Conservation (phyloP, 2,888 invertebrate species). For the Ligdia adustata region DNA sequence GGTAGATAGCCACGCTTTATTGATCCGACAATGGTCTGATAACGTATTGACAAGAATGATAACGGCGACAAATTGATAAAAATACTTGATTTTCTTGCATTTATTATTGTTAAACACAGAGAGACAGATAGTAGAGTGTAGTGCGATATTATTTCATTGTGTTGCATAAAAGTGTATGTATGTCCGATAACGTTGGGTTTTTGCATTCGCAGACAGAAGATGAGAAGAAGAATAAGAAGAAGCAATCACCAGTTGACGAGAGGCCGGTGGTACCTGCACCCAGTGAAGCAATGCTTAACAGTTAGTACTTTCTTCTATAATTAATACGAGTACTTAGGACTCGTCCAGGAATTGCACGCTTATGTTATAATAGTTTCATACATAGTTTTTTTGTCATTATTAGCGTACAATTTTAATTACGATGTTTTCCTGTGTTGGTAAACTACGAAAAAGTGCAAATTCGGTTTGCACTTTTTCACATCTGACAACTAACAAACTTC, state of each 20-base stretch:
- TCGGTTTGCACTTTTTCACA: no score
- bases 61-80: conserved; percentile 68
- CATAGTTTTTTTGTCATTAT: no score
- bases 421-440: no score
- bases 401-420: no score
- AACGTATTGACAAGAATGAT: conserved; percentile 67
- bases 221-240: conserved; percentile 78
- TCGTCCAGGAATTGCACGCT: no score
- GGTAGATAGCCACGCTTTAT: conserved; percentile 52
- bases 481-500: no score
- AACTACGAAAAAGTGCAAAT: no score
- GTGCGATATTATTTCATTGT: conserved; percentile 23
- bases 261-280: conserved; percentile 76
- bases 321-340: no score
- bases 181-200: conserved; percentile 59
- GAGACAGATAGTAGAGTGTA: conserved; percentile 22
- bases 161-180: conserved; percentile 45
- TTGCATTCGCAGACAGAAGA: conserved; percentile 72
- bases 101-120: conserved; percentile 26
- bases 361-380: no score
- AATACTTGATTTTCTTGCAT: conserved; percentile 28
- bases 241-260: conserved; percentile 75
- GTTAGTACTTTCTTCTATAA: conserved; percentile 58
- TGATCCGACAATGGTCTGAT: conserved; percentile 69
- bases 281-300: conserved; percentile 81